Conservation (phyloP, 2,113 vertebrate species). For the Muscicapa adusta region DNA sequence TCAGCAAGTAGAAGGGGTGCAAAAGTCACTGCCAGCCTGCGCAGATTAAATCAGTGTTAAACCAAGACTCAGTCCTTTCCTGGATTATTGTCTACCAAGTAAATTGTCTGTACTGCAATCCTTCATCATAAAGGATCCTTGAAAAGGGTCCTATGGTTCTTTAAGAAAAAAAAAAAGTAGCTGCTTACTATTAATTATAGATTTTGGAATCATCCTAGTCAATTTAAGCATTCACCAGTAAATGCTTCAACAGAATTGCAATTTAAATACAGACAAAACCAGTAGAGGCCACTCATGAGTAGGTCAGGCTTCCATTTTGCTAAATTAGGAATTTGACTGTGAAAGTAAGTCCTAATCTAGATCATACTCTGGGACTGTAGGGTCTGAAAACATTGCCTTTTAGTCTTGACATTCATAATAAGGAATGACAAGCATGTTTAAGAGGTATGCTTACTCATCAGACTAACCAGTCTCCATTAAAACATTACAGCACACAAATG, state of each 20-base stretch:
- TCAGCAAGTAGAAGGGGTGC: not conserved
- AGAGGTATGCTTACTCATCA: not conserved
- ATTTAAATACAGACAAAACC: not conserved
- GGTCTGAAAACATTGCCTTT: not conserved
- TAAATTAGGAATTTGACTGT: not conserved
- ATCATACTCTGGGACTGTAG: not conserved
- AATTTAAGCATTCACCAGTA: not conserved
- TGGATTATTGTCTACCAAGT: not conserved
- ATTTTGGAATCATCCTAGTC: not conserved
- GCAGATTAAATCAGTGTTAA: not conserved
- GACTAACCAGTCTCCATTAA: not conserved
- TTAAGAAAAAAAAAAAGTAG: not conserved
- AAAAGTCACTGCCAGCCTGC: not conserved
- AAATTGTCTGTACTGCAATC: not conserved
- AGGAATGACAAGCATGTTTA: not conserved
- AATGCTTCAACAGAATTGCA: conserved; percentile 17
- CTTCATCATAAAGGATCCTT: not conserved
- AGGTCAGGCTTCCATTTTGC: not conserved
- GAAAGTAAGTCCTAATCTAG: not conserved
- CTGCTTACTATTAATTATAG: not conserved
- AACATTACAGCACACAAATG: not conserved
- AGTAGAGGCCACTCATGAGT: conserved; percentile 17
- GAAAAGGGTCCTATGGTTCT: not conserved
- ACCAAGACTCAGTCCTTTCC: not conserved
- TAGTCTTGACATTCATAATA: not conserved